Percentiles rank a stretch among this genome's conserved stretches.
Conservation (phyloP, 2,888 invertebrate genomes). For the Platynereis dumerilii region DNA sequence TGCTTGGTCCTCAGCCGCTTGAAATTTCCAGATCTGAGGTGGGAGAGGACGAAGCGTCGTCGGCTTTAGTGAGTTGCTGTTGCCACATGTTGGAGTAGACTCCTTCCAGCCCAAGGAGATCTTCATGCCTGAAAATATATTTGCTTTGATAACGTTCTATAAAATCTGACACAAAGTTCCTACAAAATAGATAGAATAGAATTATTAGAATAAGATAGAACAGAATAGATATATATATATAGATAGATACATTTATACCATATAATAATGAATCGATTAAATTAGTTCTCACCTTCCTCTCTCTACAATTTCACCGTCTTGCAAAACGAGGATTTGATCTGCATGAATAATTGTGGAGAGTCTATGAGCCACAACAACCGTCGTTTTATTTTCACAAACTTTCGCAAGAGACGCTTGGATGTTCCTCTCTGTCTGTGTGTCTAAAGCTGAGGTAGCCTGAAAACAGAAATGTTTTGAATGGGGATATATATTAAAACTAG, state of each 20-base stretch:
- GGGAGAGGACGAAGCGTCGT: not conserved
- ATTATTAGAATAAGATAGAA: no score
- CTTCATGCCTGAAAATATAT: constrained; percentile 70
- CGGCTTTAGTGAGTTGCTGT: constrained; percentile 71
- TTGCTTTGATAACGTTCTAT: no score
- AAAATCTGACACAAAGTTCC: no score
- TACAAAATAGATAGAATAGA: no score
- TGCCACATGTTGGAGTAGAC: constrained; percentile 91
- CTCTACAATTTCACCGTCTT: constrained; percentile 90
- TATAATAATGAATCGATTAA: no score
- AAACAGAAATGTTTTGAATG: no score
- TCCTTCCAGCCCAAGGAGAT: constrained; percentile 73
- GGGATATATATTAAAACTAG: no score
- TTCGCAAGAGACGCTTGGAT: constrained; percentile 80
- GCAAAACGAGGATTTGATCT: constrained; percentile 90
- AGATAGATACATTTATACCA: no score
- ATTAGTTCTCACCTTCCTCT: constrained; percentile 75
- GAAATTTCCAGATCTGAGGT: no score
- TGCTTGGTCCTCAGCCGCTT: no score
- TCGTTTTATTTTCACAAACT: constrained; percentile 86
- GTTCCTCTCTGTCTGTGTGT: constrained; percentile 92
- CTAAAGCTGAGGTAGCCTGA: constrained; percentile 79
- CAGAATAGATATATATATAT: no score
- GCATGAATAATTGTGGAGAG: constrained; percentile 93
- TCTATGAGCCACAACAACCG: constrained; percentile 90